These are phyloP conservation scores for Lepus americanus DNA, from an alignment of 2,113 vertebrate genomes.

Conservation along the genomic window DNA sequence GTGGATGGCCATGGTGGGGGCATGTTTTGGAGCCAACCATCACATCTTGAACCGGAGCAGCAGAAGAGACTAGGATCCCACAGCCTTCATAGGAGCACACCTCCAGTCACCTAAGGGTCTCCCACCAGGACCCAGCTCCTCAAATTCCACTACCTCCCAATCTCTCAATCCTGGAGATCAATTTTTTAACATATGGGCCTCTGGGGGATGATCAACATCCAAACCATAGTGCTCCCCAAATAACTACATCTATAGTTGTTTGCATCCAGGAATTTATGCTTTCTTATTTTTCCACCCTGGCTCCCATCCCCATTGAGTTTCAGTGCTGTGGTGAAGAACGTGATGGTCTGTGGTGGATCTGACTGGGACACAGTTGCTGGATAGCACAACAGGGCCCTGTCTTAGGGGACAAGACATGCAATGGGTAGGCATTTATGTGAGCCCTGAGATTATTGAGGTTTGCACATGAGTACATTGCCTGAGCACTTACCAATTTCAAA, in stretches of 20 bases:
- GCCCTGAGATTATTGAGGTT: neutral
- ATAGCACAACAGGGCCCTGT: too few relatives aligned
- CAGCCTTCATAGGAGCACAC: too few relatives aligned
- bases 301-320: neutral
- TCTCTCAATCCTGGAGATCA: too few relatives aligned
- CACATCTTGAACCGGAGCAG: too few relatives aligned
- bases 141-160: too few relatives aligned
- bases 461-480: neutral
- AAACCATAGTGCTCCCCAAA: neutral
- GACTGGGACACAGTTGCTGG: neutral
- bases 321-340: neutral
- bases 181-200: too few relatives aligned
- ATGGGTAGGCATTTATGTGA: neutral
- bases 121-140: too few relatives aligned
- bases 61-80: too few relatives aligned
- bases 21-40: too few relatives aligned
- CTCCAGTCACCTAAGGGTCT: too few relatives aligned
- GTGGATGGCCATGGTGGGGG: too few relatives aligned
- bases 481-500: neutral
- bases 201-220: too few relatives aligned
- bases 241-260: neutral
- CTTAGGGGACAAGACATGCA: neutral
- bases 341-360: neutral
- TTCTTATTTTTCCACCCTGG: neutral
- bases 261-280: neutral